Percentiles rank a stretch among this genome's conserved stretches.
These are phyloP conservation scores for Phymanthus crucifer DNA, from an alignment of 92 coral and sea anemone genomes.

Conservation along the genomic window DNA sequence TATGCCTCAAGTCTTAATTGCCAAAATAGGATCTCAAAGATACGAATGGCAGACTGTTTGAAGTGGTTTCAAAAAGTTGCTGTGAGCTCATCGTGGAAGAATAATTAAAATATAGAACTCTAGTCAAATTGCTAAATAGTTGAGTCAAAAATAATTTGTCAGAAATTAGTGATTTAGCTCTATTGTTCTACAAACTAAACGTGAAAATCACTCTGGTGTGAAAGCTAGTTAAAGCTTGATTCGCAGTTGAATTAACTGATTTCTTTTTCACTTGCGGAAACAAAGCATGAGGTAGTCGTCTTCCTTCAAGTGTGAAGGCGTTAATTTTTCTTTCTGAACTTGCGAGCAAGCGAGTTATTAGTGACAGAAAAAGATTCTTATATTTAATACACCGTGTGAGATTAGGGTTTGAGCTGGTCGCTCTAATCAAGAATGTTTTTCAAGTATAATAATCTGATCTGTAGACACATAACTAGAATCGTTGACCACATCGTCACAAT, in stretches of 20 bases:
- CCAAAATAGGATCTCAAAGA: neutral
- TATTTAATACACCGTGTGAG: neutral
- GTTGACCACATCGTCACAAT: constrained; percentile 24
- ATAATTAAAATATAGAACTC: too few species aligned
- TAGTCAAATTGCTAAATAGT: too few species aligned
- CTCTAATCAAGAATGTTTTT: neutral
- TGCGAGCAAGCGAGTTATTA: neutral
- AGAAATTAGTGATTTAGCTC: too few species aligned
- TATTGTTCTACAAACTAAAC: too few species aligned
- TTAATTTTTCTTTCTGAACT: neutral
- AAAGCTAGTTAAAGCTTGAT: too few species aligned
- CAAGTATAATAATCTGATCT: constrained; percentile 13
- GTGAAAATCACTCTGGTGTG: too few species aligned
- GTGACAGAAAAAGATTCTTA: neutral
- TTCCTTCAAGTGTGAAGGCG: neutral
- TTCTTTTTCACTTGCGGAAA: too few species aligned
- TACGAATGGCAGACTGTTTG: neutral
- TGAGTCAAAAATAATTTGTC: too few species aligned
- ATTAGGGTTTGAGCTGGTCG: too few species aligned
- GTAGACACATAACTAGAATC: constrained; percentile 3
- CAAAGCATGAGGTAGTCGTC: neutral
- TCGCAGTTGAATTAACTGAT: too few species aligned
- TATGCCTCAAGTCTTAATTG: neutral
- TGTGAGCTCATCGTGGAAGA: neutral
- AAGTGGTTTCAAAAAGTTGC: neutral